Evolutionary conservation across 2,113 vertebrate species (phyloP).

Genomic region (Sylvicapra grimmia): DNA sequence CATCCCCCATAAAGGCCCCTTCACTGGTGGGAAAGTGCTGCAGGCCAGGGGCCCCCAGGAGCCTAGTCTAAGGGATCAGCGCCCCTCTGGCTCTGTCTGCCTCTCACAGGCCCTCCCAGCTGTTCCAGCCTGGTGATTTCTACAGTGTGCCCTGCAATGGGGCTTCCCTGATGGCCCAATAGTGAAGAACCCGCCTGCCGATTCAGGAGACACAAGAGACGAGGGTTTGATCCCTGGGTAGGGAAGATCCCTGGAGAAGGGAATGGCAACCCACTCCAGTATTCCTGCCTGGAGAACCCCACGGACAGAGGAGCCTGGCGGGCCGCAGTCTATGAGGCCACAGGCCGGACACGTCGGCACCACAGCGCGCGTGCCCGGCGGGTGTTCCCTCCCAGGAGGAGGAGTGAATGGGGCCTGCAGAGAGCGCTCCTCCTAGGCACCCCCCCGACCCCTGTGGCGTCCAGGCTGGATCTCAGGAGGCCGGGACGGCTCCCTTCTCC

Average conservation of each 20-base stretch:
- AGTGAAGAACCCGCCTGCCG: neutral
- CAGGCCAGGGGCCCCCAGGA: neutral
- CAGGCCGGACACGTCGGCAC: fast-evolving
- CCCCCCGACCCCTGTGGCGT: neutral
- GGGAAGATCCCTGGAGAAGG: neutral
- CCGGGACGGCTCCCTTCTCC: neutral
- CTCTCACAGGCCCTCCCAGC: neutral
- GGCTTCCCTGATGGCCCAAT: neutral
- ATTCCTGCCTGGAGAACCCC: neutral
- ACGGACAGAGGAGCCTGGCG: neutral
- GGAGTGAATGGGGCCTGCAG: neutral
- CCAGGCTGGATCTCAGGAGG: neutral
- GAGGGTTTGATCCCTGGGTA: fast-evolving
- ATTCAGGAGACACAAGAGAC: neutral
- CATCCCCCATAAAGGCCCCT: fast-evolving
- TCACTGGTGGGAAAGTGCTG: neutral
- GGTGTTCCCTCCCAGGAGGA: neutral
- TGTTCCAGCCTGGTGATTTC: neutral
- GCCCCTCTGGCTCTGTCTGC: neutral
- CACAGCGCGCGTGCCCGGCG: fast-evolving
- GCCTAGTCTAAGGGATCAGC: fast-evolving
- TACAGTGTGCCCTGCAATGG: neutral
- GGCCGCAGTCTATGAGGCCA: neutral
- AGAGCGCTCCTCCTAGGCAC: neutral
- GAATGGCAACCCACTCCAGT: neutral